Base-by-base conservation (phyloP, 2,888 invertebrate genomes). In the Philereme vetulata region DNA sequence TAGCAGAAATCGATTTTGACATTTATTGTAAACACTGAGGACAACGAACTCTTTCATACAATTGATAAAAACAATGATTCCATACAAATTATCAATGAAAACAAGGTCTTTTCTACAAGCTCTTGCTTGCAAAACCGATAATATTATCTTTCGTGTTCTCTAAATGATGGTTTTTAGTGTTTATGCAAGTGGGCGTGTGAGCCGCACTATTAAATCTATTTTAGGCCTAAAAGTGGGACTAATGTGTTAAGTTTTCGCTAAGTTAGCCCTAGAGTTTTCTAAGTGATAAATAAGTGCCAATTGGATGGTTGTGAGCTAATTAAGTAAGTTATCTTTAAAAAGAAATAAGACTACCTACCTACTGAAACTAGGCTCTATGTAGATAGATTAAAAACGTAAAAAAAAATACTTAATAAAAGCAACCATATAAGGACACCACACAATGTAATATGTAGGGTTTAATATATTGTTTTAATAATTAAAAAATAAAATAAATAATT, bases 11-110 rank as follows among this genome's bases (percentile, higher is more conserved):
- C 60, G 57, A 62, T 56, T 50, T 62, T 56, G 47, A 21, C 6
- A 42, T 53, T 60, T 61, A 68, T 81, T 85, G 85, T 89, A 90
- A 90, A 90, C 88, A 89, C 51, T 53, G 64, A 71, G 86, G 81
- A 81, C 88, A 88, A 82, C 89, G 89, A 88, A 90, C 88, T 80
- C 74, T 58, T 73, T 68, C 46, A 73, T 60, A 71, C 78, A 70
- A 63, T 62, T 52, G 52, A 62, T 52, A 78, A 77, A 77, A 76
- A 60, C 67, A 74, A 70, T 73, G 72, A 81, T 78, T 82, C 67
- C 71, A 58, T 56, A 35, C 48, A 70, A 72, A 70, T 77, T 67
- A 75, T 84, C 70, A 81, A 80, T 80, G 70, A 85, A 86, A 85
- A 72, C 9, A 4, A 1, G 72, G 75, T 67, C 66, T 65, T 68